Conservation (phyloP, 2,113 vertebrate species). For the Entosphenus tridentatus region DNA sequence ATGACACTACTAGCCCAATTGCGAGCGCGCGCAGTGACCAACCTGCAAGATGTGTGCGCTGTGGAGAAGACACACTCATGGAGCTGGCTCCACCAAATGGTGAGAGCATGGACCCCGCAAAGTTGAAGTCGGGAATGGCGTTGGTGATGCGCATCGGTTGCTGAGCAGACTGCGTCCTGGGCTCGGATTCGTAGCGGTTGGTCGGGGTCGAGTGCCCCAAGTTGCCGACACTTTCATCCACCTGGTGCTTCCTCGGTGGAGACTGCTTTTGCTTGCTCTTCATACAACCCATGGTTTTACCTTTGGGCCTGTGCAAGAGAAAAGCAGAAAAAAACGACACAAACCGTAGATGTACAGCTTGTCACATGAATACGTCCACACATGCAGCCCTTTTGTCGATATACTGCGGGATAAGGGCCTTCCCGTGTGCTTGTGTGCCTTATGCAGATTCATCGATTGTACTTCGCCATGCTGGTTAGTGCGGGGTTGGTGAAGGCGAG, state of each 20-base stretch:
- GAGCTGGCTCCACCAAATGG: constrained; percentile 4
- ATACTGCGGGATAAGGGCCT: too few species aligned
- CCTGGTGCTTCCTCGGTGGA: neutral
- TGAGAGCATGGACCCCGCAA: neutral
- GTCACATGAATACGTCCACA: too few species aligned
- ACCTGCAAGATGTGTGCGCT: neutral
- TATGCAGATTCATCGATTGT: too few species aligned
- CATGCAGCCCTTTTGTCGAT: too few species aligned
- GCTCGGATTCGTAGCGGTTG: constrained; percentile 1
- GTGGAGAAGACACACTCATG: constrained; percentile 2
- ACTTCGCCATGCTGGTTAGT: too few species aligned
- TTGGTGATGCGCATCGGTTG: neutral
- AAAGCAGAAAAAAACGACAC: too few species aligned
- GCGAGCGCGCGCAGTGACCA: neutral
- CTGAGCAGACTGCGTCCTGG: neutral
- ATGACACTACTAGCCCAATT: too few species aligned
- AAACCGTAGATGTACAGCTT: too few species aligned
- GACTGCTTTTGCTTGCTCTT: constrained; percentile 6
- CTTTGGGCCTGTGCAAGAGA: too few species aligned
- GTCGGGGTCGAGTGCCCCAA: neutral
- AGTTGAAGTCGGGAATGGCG: constrained; percentile 2
- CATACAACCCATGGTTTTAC: neutral
- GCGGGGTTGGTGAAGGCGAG: too few species aligned
- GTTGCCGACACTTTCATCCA: neutral
- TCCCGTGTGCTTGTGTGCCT: too few species aligned